Base-by-base conservation (phyloP, 1,140 invertebrate species). In the Tyrophagus putrescentiae region DNA sequence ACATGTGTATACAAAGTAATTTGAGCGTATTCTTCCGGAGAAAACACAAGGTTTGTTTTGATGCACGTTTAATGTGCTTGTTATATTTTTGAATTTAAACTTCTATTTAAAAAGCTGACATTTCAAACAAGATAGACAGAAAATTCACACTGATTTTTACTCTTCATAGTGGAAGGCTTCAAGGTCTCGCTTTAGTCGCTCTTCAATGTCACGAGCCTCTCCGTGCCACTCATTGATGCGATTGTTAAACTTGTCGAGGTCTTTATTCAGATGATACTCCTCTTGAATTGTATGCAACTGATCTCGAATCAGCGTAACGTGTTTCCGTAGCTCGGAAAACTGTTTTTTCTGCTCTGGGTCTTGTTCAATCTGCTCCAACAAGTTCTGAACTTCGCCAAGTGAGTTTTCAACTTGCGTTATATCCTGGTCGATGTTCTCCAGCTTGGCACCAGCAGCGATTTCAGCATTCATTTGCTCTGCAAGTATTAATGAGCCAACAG, bases 241-340 rank as follows among this genome's bases (percentile, higher is more conserved):
- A 27, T 54, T 25, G 1, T 9, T 3, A 33, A 54, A 54, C n/a
- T 33, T 31, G 39, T 54, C 52, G n/a, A 54, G 25, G 13, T 54
- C 27, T 33, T 54, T 54, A n/a, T 54, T 54, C 52, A 54, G 32
- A 9, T 54, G 3, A 33, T 54, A 54, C 27, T 54, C 52, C 27
- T 32, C 28, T 54, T 54, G 52, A 27, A 54, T 54, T 2, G 27
- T 2, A 33, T 31, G 4, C 25, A 54, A 33, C 39, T 54, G 52
- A 29, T 54, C 52, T 31, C 25, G 13, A 31, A 54, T 54, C 3
- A 54, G n/a, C 9, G n/a, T 13, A 18, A 54, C 25, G 39, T 54
- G 52, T 31, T 27, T 13, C 3, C 27, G 7, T 3, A 54, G 31
- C 18, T 31, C 28, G 3, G 4, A 4, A 33, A 54, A 54, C 39